phyloP scores from a whole-genome alignment of 2,113 vertebrate genomes.

The Ptilonorhynchus violaceus region DNA sequence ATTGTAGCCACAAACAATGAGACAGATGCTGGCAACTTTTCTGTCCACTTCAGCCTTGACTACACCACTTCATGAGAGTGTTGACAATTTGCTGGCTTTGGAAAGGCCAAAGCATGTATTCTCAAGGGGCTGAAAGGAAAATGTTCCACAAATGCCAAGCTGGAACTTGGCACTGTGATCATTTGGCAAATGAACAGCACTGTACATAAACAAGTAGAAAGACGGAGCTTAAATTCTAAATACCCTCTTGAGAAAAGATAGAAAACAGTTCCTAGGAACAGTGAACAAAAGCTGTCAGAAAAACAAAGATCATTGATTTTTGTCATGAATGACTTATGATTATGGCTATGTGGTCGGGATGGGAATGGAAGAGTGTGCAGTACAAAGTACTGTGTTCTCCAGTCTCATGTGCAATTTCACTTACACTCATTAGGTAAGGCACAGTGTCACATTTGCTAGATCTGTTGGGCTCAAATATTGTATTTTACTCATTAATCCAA shows the following conservation, averaged over 20 bases:
- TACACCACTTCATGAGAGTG: background rate
- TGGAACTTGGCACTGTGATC: constrained; percentile 51
- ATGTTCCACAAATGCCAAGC: constrained; percentile 44
- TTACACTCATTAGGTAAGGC: constrained; percentile 1
- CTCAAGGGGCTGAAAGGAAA: constrained; percentile 49
- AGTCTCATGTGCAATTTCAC: background rate
- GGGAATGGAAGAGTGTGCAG: background rate
- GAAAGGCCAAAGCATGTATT: constrained; percentile 21
- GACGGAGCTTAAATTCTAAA: constrained; percentile 53
- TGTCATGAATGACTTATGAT: constrained; percentile 43
- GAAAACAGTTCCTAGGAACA: constrained; percentile 47
- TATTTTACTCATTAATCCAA: constrained; percentile 26
- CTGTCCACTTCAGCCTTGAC: background rate
- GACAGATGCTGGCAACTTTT: background rate
- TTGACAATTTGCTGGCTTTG: background rate
- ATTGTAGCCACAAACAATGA: constrained; percentile 4
- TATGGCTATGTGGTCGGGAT: background rate
- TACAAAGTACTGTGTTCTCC: background rate
- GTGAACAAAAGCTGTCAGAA: constrained; percentile 35
- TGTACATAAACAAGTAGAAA: constrained; percentile 46
- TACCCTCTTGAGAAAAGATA: constrained; percentile 57
- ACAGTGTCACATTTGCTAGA: background rate
- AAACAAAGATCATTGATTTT: constrained; percentile 44
- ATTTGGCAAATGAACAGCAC: constrained; percentile 30
- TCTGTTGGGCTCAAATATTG: background rate